phyloP scores from a whole-genome alignment of 1,140 invertebrate species.

The Pentalonia nigronervosa region DNA sequence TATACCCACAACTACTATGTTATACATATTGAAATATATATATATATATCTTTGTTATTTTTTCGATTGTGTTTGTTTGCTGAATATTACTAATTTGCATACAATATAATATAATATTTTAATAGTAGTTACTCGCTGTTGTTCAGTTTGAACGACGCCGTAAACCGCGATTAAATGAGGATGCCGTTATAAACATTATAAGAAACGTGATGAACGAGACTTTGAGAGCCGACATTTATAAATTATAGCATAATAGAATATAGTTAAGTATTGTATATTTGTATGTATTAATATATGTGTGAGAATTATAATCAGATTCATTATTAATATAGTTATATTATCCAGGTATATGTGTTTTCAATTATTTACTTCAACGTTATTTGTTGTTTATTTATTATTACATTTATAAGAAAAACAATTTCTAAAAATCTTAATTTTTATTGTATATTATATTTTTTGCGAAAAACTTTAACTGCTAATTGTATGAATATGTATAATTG shows the following conservation, averaged over 20 bases:
- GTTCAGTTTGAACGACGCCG: not conserved
- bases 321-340: too few species aligned
- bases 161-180: not conserved
- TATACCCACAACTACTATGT: not conserved
- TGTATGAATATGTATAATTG: not conserved
- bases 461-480: not conserved
- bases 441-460: not conserved
- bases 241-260: not conserved
- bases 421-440: not conserved
- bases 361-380: too few species aligned
- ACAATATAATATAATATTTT: conserved; percentile 27
- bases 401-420: not conserved
- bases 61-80: conserved; percentile 24
- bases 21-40: not conserved
- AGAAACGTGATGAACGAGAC: not conserved
- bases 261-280: not conserved
- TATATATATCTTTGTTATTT: not conserved
- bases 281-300: too few species aligned
- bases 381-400: too few species aligned
- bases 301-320: too few species aligned
- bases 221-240: not conserved
- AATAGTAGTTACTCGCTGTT: not conserved
- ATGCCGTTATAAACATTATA: not conserved
- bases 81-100: conserved; percentile 39
- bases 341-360: too few species aligned